Conservation (phyloP, 2,113 vertebrate genomes). For the Gavia stellata region DNA sequence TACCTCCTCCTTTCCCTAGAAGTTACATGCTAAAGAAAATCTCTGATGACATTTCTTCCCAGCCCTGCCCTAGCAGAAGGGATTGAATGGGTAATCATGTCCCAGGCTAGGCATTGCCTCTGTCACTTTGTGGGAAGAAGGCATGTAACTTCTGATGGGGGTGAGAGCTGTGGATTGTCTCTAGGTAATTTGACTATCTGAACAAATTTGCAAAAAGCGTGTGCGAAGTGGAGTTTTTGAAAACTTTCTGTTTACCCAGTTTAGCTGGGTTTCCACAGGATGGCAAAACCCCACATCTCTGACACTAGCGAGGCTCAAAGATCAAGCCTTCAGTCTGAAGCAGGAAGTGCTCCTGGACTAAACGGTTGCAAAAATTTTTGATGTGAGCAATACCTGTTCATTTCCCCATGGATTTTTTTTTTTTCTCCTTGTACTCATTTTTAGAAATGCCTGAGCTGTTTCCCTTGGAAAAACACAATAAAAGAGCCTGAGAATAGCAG, state of each 20-base stretch:
- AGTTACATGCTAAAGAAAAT: neutral
- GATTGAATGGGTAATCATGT: neutral
- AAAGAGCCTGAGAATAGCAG: neutral
- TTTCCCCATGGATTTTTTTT: neutral
- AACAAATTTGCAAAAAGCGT: neutral
- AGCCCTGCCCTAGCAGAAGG: neutral
- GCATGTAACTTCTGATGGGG: neutral
- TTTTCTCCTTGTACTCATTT: neutral
- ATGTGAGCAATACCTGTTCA: neutral
- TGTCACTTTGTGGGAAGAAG: neutral
- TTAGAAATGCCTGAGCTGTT: neutral
- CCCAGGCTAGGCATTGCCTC: neutral
- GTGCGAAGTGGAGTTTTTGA: fast-evolving
- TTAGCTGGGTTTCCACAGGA: neutral
- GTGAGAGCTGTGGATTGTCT: neutral
- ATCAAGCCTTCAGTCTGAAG: neutral
- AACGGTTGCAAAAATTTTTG: neutral
- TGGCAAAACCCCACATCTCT: neutral
- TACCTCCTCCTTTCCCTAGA: neutral
- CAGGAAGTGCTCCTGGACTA: neutral
- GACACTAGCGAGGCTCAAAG: neutral
- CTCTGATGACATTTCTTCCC: neutral
- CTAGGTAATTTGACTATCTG: neutral
- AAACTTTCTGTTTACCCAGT: neutral
- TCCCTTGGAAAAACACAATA: neutral